phyloP scores from a whole-genome alignment of 2,888 invertebrate species.

The Chrysodeixis includens region DNA sequence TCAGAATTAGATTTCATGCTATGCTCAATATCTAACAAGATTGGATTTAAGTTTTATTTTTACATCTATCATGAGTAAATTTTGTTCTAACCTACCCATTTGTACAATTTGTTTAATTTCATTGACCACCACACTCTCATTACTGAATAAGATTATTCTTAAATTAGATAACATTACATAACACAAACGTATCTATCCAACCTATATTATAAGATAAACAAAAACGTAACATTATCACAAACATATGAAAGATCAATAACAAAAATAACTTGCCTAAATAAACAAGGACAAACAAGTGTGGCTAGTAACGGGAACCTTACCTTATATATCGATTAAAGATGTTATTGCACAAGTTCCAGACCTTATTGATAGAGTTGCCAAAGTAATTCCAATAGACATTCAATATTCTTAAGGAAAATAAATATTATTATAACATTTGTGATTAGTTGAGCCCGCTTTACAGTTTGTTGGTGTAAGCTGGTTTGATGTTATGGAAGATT shows the following conservation, averaged over 20 bases:
- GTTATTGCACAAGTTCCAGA: conserved; percentile 85
- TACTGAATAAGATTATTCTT: too few species aligned
- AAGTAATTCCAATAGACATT: conserved; percentile 80
- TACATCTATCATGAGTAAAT: too few species aligned
- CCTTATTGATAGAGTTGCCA: conserved; percentile 86
- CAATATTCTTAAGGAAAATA: conserved; percentile 65
- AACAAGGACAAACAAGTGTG: conserved; percentile 65
- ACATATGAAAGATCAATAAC: conserved; percentile 17
- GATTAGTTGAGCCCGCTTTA: conserved; percentile 1
- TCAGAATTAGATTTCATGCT: too few species aligned
- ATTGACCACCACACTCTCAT: too few species aligned
- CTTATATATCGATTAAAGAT: conserved; percentile 77
- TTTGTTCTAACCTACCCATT: too few species aligned
- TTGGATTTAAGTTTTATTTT: too few species aligned
- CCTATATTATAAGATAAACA: neutral
- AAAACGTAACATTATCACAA: neutral
- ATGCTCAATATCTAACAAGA: too few species aligned
- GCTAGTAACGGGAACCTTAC: conserved; percentile 68
- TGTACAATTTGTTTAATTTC: too few species aligned
- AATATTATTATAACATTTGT: conserved; percentile 42
- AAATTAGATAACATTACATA: too few species aligned
- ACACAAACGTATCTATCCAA: neutral
- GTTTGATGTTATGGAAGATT: neutral
- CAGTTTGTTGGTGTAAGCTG: neutral
- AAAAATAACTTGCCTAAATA: conserved; percentile 50